Percentiles rank a stretch among this genome's conserved stretches.
phyloP scores from a whole-genome alignment of 2,113 vertebrate species.

The Corvus hawaiiensis region DNA sequence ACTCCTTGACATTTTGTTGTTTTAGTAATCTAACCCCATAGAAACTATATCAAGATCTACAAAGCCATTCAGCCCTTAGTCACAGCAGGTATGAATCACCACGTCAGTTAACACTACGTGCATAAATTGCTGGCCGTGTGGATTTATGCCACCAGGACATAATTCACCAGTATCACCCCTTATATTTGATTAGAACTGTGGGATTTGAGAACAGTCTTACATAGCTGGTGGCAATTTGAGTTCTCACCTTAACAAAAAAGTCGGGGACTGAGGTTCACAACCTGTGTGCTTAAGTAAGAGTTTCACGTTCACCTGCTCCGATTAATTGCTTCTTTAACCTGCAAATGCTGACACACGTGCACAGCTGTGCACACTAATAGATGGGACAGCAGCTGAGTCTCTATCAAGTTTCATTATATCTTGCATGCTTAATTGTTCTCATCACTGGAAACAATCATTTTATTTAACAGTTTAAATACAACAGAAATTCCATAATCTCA shows the following conservation, averaged over 20 bases:
- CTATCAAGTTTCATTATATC: conserved; percentile 50
- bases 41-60: conserved; percentile 44
- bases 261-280: neutral
- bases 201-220: neutral
- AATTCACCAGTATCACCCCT: conserved; percentile 47
- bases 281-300: conserved; percentile 40
- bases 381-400: conserved; percentile 35
- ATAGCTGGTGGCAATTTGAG: neutral
- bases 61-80: conserved; percentile 59
- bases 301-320: conserved; percentile 58
- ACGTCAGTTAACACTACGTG: conserved; percentile 24
- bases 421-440: conserved; percentile 51
- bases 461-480: conserved; percentile 42
- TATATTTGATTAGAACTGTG: conserved; percentile 49
- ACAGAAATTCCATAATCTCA: conserved; percentile 31
- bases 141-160: conserved; percentile 47
- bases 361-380: conserved; percentile 57
- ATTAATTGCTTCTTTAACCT: conserved; percentile 70
- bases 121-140: conserved; percentile 36
- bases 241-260: neutral
- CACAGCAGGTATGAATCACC: conserved; percentile 47
- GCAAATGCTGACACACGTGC: conserved; percentile 35
- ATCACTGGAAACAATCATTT: conserved; percentile 40
- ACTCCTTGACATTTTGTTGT: conserved; percentile 34
- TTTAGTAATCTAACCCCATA: conserved; percentile 21